These are phyloP conservation scores for Zelleria hepariella DNA, from an alignment of 2,888 invertebrate genomes.

Conservation along the genomic window DNA sequence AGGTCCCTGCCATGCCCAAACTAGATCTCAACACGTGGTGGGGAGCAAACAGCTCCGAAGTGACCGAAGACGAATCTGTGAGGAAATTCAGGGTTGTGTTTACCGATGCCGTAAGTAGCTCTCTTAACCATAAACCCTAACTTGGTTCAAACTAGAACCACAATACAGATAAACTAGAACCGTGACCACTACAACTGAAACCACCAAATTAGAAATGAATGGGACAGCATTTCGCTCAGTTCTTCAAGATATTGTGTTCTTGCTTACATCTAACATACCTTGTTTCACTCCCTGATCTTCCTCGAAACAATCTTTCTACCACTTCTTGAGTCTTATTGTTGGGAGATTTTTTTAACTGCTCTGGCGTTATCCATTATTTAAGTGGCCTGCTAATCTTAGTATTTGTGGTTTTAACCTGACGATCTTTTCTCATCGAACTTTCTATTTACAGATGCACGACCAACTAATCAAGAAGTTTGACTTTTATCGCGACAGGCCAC, in stretches of 20 bases:
- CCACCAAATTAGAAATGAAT: too few species aligned
- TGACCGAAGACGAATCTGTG: conserved; percentile 67
- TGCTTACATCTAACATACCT: too few species aligned
- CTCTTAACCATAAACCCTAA: neutral
- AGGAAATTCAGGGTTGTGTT: conserved; percentile 74
- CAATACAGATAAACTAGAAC: neutral
- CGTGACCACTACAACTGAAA: neutral
- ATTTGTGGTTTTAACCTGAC: too few species aligned
- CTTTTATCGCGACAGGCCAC: conserved; percentile 42
- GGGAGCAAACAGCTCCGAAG: conserved; percentile 35
- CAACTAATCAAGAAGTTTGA: conserved; percentile 69
- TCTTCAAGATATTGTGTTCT: too few species aligned
- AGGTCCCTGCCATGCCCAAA: conserved; percentile 39
- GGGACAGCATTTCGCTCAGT: too few species aligned
- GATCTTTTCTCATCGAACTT: too few species aligned
- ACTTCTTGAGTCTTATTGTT: too few species aligned
- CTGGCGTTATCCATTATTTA: too few species aligned
- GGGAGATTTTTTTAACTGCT: too few species aligned
- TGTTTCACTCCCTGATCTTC: too few species aligned
- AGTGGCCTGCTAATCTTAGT: too few species aligned
- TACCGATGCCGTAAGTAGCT: conserved; percentile 68
- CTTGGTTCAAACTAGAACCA: neutral
- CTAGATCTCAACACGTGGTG: conserved; percentile 44
- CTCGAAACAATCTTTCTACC: too few species aligned
- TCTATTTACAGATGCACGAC: conserved; percentile 64